Conservation (phyloP, 23 tunicate genomes). For the Phallusia fumigata region DNA sequence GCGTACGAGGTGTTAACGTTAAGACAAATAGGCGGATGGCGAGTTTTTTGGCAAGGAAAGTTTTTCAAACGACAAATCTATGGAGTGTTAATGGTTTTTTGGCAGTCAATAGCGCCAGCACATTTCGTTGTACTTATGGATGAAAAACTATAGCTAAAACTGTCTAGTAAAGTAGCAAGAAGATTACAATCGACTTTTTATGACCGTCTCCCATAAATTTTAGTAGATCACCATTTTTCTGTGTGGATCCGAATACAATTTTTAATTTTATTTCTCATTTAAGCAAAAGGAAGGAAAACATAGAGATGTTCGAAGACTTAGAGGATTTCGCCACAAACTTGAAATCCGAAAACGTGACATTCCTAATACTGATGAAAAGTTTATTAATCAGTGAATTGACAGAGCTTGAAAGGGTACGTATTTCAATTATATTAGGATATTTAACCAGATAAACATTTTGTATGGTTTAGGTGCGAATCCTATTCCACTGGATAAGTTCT, state of each 20-base stretch:
- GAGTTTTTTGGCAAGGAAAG: no score
- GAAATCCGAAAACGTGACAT: background rate
- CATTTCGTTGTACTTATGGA: no score
- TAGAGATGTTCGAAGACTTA: background rate
- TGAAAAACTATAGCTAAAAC: background rate
- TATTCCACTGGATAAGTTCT: constrained; percentile 43
- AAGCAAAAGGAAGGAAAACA: background rate
- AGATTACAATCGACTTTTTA: background rate
- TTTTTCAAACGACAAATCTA: no score
- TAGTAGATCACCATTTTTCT: background rate
- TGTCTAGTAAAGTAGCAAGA: no score
- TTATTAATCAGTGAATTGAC: background rate
- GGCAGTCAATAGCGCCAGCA: no score
- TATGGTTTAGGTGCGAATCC: constrained; percentile 31
- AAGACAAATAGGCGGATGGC: no score
- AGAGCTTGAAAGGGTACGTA: background rate
- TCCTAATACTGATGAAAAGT: background rate
- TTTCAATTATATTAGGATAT: no score
- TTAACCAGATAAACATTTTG: background rate
- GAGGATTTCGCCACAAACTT: background rate
- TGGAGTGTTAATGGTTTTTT: no score
- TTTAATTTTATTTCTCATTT: background rate
- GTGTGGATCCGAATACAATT: background rate
- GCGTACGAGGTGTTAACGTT: no score
- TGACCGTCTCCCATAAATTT: background rate